Evolutionary conservation across 2,888 invertebrate genomes (phyloP), one percentile per base, ranked within the genome.

Genomic region (Andrena minutula): DNA sequence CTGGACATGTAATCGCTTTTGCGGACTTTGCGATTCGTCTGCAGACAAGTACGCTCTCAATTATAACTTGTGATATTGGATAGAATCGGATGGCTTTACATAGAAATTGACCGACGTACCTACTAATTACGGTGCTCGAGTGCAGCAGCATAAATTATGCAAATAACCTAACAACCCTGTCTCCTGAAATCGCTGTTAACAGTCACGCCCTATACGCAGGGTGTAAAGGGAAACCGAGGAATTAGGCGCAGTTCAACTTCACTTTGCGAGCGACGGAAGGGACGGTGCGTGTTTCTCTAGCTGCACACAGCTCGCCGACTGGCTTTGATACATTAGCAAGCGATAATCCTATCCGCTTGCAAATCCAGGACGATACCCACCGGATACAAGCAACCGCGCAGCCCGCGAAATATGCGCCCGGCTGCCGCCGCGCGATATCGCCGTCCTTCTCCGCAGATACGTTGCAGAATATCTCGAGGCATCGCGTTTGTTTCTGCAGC

Each of bases 301-400:
- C 41, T 53, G 28, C 58, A 26, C 47, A 28, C 58, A 65, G 78
- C 78, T 87, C 73, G 65, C 71, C 78, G 85, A 81, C 82, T 79
- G 77, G 85, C 88, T 88, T 88, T 89, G 89, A 89, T 89, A 85
- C 88, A 89, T 89, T 89, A 89, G 87, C 82, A 70, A 73, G 76
- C 77, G 88, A 89, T 89, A 89, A 88, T 89, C 89, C 89, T 87
- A 84, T 88, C 88, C 77, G 69, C 76, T 79, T 51, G 75, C 73
- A 79, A 84, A 84, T 86, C 83, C 77, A 56, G 79, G 79, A 81
- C 75, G 79, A 80, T 78, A 82, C 75, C 65, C 60, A 79, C 85
- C 70, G 69, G 75, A 75, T 79, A 7, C 64, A 26, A 32, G 51
- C 58, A 68, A 53, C 61, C 16, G 23, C 30, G 23, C n/a, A 26